These are phyloP conservation scores for Enchytraeus crypticus DNA, from an alignment of 2,888 invertebrate genomes.

Conservation along the genomic window DNA sequence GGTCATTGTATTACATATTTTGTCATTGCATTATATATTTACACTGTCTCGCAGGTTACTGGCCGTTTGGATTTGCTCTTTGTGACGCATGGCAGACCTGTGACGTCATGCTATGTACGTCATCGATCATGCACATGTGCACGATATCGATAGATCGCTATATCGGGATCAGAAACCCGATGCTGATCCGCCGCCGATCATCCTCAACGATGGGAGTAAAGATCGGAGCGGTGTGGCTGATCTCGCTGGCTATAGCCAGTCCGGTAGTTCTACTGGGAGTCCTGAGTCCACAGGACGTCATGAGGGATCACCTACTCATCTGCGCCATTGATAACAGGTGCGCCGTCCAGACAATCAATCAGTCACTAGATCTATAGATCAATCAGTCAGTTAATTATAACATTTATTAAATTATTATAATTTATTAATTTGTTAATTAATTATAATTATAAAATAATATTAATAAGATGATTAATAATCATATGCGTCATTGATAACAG, in stretches of 20 bases:
- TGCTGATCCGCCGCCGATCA: constrained; percentile 41
- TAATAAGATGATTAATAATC: too few species aligned
- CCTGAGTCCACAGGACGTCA: constrained; percentile 56
- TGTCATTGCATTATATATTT: not conserved
- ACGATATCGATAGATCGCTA: constrained; percentile 61
- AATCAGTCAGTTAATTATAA: too few species aligned
- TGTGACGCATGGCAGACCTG: constrained; percentile 55
- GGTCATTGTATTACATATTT: too few species aligned
- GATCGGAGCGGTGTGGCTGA: constrained; percentile 85
- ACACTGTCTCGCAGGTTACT: constrained; percentile 61
- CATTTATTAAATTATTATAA: too few species aligned
- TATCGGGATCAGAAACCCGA: constrained; percentile 78
- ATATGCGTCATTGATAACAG: not conserved
- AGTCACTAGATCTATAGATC: too few species aligned
- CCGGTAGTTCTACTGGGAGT: constrained; percentile 49
- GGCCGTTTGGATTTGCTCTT: constrained; percentile 62
- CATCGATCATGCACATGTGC: constrained; percentile 55
- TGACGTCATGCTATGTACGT: constrained; percentile 55
- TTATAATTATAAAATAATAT: too few species aligned
- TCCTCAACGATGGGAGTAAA: constrained; percentile 57
- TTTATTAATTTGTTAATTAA: too few species aligned
- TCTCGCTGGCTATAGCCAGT: constrained; percentile 57
- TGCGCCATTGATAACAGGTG: not conserved
- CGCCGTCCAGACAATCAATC: too few species aligned
- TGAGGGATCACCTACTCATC: constrained; percentile 34